A percentile compares a stretch with the other conserved stretches of the same genome.
phyloP scores from a whole-genome alignment of 1,140 invertebrate genomes.

The Bombus affinis region DNA sequence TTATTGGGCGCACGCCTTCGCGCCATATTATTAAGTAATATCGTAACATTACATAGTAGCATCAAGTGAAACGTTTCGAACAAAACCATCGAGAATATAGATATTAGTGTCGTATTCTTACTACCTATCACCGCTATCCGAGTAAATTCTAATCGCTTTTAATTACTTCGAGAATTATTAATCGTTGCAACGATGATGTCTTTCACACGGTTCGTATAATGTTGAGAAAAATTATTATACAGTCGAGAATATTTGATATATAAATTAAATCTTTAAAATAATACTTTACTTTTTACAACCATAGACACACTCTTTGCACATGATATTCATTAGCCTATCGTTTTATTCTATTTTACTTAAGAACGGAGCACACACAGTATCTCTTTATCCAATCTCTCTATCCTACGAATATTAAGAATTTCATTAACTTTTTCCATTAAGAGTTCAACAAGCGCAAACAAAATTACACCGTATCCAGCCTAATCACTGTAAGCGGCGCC shows the following conservation, averaged over 20 bases:
- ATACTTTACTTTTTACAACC: too few relatives aligned
- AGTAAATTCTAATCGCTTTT: neutral
- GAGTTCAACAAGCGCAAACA: neutral
- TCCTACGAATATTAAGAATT: neutral
- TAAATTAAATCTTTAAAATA: too few relatives aligned
- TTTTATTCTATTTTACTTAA: neutral
- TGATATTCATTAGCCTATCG: neutral
- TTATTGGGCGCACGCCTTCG: constrained; percentile 12
- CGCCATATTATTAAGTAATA: neutral
- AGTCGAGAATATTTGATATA: too few relatives aligned
- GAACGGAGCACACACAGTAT: neutral
- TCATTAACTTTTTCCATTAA: neutral
- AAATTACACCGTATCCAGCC: neutral
- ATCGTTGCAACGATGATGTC: too few relatives aligned
- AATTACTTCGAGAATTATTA: neutral
- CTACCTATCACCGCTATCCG: neutral
- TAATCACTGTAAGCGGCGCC: too few relatives aligned
- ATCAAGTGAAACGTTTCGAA: too few relatives aligned
- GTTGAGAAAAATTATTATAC: too few relatives aligned
- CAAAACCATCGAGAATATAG: neutral
- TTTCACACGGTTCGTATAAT: too few relatives aligned
- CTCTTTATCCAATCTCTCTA: neutral
- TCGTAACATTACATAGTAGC: neutral
- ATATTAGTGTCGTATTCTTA: neutral
- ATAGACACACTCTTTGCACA: too few relatives aligned